phyloP scores from a whole-genome alignment of 2,888 invertebrate genomes.

The Pardosa pseudoannulata region DNA sequence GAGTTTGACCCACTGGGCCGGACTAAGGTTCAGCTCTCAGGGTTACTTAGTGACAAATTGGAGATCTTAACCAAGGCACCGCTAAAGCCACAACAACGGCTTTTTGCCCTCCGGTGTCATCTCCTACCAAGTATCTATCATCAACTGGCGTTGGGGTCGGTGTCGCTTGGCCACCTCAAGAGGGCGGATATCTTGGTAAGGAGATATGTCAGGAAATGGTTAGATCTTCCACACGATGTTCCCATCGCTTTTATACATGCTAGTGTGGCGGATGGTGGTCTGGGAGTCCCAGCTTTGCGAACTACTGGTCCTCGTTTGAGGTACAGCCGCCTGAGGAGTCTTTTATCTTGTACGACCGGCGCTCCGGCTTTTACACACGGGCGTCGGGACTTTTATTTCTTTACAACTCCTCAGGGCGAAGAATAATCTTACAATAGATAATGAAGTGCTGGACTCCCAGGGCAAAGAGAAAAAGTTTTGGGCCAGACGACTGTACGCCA shows the following conservation, averaged over 20 bases:
- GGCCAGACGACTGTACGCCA: not conserved
- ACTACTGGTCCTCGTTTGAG: not conserved
- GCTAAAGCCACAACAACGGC: not conserved
- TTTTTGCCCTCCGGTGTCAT: not conserved
- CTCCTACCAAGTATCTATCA: not conserved
- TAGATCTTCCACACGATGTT: slow-evolving; percentile 12
- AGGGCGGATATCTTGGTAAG: not conserved
- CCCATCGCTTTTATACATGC: not conserved
- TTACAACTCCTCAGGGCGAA: not conserved
- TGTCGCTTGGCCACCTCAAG: not conserved
- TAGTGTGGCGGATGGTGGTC: not conserved
- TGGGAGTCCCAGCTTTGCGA: not conserved
- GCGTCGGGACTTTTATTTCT: not conserved
- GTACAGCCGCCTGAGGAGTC: not conserved
- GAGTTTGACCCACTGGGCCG: not conserved
- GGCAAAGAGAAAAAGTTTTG: not conserved
- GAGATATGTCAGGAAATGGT: not conserved
- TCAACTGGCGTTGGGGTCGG: not conserved
- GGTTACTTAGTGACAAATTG: not conserved
- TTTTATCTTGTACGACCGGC: not conserved
- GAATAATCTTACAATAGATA: not conserved
- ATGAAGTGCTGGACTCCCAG: not conserved
- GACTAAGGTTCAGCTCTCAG: not conserved
- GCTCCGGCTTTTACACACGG: not conserved
- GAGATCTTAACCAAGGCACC: not conserved